Evolutionary conservation across 2,113 vertebrate species (phyloP).

Genomic region (Bos taurus): DNA sequence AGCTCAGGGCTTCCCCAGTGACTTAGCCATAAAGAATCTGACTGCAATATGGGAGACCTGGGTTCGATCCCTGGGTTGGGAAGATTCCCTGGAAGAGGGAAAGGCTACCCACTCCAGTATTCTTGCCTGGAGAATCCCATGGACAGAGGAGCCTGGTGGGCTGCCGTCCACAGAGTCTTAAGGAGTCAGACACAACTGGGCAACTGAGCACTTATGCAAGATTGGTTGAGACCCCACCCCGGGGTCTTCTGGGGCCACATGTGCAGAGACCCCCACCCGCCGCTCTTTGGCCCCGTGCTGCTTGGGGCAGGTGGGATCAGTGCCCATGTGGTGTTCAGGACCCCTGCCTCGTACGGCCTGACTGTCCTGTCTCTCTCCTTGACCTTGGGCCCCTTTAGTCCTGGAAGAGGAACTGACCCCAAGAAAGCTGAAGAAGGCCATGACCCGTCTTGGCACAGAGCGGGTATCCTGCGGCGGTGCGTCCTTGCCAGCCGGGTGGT

Average conservation of each 20-base stretch:
- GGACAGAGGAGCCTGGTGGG: not conserved
- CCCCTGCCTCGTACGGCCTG: rapidly evolving
- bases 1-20: not conserved
- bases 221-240: rapidly evolving
- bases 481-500: rapidly evolving
- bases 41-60: not conserved
- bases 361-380: not conserved
- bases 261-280: rapidly evolving
- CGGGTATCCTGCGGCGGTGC: rapidly evolving
- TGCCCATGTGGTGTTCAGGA: rapidly evolving
- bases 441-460: rapidly evolving
- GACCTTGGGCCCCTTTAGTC: not conserved
- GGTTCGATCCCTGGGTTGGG: not conserved
- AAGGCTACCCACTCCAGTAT: not conserved
- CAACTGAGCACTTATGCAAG: rapidly evolving
- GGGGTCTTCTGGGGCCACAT: not conserved
- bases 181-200: not conserved
- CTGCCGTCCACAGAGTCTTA: not conserved
- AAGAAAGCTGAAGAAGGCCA: rapidly evolving
- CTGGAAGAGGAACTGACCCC: not conserved
- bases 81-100: not conserved
- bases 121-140: not conserved
- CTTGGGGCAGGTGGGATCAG: not conserved
- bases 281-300: rapidly evolving
- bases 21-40: not conserved